Conservation (phyloP, 2,888 invertebrate species). For the Apomyelois bistriatella region DNA sequence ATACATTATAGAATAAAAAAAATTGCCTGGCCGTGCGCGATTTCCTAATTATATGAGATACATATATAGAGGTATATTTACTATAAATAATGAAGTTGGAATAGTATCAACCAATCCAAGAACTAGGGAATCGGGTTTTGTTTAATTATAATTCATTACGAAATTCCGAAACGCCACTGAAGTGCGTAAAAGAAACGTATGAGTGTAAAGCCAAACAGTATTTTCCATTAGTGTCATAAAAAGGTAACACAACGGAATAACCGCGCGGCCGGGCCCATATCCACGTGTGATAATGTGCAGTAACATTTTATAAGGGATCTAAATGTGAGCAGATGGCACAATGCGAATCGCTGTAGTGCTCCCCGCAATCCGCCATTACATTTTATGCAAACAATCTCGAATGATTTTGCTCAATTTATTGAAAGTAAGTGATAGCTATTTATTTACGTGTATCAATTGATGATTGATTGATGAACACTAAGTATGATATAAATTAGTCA, state of each 20-base stretch:
- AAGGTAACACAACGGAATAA: slow-evolving; percentile 70
- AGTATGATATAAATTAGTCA: too few species aligned
- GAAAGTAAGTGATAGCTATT: not conserved
- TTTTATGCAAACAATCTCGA: slow-evolving; percentile 71
- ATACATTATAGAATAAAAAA: too few species aligned
- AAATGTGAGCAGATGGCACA: slow-evolving; percentile 76
- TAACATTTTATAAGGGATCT: slow-evolving; percentile 78
- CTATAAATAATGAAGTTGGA: too few species aligned
- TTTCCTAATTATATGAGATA: too few species aligned
- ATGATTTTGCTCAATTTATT: slow-evolving; percentile 43
- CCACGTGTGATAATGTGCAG: slow-evolving; percentile 76
- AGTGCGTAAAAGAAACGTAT: slow-evolving; percentile 52
- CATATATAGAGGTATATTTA: too few species aligned
- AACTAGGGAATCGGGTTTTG: too few species aligned
- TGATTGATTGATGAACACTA: not conserved
- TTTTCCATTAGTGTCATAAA: slow-evolving; percentile 75
- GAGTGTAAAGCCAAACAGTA: slow-evolving; percentile 60
- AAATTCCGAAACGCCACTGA: slow-evolving; percentile 5
- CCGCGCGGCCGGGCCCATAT: slow-evolving; percentile 58
- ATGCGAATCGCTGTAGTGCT: slow-evolving; percentile 66
- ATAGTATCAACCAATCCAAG: too few species aligned
- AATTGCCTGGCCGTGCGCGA: too few species aligned
- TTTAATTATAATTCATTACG: not conserved
- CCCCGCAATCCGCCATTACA: slow-evolving; percentile 74
- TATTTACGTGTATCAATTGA: too few species aligned